Percentiles rank a stretch among this genome's conserved stretches.
Conservation (phyloP, 2,797 vertebrate species). For the Epinephelus awoara region DNA sequence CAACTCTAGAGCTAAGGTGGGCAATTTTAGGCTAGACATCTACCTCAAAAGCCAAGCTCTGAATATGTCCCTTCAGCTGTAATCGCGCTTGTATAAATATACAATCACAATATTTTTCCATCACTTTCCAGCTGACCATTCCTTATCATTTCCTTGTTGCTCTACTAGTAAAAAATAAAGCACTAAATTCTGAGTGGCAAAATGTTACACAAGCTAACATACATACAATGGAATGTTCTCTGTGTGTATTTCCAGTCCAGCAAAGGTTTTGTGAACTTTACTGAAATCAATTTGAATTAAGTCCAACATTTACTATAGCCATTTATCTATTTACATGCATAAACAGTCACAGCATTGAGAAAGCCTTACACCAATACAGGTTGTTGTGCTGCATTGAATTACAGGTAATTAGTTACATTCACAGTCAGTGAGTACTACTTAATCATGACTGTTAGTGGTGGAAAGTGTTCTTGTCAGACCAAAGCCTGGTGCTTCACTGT, state of each 20-base stretch:
- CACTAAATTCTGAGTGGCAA: neutral
- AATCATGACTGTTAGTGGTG: too few relatives aligned
- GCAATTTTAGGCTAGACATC: too few relatives aligned
- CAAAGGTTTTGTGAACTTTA: neutral
- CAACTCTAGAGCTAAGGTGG: too few relatives aligned
- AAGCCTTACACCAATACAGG: neutral
- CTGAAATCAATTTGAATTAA: too few relatives aligned
- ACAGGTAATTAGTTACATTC: neutral
- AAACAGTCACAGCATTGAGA: neutral
- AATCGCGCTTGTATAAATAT: neutral
- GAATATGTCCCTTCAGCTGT: neutral
- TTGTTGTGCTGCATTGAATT: neutral
- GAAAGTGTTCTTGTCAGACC: too few relatives aligned
- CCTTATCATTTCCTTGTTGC: too few relatives aligned
- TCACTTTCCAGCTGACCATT: neutral
- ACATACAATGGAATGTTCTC: neutral
- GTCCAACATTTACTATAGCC: too few relatives aligned
- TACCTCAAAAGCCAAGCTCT: neutral
- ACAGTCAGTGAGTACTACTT: too few relatives aligned
- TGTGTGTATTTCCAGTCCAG: neutral
- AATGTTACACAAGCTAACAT: neutral
- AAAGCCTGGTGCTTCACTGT: too few relatives aligned
- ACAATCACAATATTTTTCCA: neutral
- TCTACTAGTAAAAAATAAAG: too few relatives aligned
- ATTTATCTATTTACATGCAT: too few relatives aligned